Percentiles rank a stretch among this genome's conserved stretches.
Evolutionary conservation across 2,797 vertebrate genomes (phyloP).

Genomic region (Leptodactylus fallax): DNA sequence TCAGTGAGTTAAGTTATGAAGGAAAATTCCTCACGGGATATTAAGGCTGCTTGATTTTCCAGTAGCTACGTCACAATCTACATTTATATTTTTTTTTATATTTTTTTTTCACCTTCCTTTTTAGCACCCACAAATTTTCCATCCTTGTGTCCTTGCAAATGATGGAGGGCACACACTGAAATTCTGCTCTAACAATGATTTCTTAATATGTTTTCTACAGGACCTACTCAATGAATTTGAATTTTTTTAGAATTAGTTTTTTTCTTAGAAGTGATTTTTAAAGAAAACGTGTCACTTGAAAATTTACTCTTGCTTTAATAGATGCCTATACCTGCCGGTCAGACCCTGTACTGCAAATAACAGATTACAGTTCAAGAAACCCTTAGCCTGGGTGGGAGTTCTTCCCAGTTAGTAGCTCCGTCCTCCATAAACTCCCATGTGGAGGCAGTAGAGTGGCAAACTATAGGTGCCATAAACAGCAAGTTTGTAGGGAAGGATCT

Average conservation of each 20-base stretch:
- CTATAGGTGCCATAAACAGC: background rate
- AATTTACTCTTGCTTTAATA: too few relatives aligned
- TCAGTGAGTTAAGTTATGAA: slow-evolving; percentile 7
- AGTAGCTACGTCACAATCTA: too few relatives aligned
- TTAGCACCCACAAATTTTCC: slow-evolving; percentile 37
- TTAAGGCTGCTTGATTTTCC: too few relatives aligned
- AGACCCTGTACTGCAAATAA: too few relatives aligned
- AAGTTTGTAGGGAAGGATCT: too few relatives aligned
- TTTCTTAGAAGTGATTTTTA: too few relatives aligned
- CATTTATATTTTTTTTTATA: too few relatives aligned
- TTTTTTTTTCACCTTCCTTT: slow-evolving; percentile 43
- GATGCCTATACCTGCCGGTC: too few relatives aligned
- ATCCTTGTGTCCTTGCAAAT: slow-evolving; percentile 1
- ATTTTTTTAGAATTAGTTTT: too few relatives aligned
- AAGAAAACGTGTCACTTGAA: too few relatives aligned
- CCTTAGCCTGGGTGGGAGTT: background rate
- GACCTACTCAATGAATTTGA: too few relatives aligned
- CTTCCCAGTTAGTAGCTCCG: background rate
- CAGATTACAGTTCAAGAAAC: background rate
- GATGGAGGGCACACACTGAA: background rate
- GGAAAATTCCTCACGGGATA: slow-evolving; percentile 61
- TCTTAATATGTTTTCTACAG: background rate
- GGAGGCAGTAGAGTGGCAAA: background rate
- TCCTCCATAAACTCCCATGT: background rate
- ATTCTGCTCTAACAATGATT: background rate